A percentile compares a stretch with the other conserved stretches of the same genome.
These are phyloP conservation scores for Oreotrochilus melanogaster DNA, from an alignment of 2,113 vertebrate genomes.

Conservation along the genomic window DNA sequence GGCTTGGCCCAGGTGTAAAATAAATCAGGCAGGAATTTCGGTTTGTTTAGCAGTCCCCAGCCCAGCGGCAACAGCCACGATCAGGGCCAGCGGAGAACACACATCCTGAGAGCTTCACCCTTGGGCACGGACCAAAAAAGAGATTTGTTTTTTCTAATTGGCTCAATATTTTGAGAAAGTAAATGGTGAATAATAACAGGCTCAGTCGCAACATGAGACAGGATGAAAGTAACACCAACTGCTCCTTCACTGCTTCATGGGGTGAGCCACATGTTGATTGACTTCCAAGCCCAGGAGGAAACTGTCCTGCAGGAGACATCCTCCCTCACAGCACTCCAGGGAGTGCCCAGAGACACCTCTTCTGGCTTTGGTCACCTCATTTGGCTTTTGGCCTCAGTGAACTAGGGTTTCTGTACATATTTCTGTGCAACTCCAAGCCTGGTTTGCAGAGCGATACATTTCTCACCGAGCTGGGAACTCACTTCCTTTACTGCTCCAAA, in stretches of 20 bases:
- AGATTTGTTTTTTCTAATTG: slow-evolving; percentile 62
- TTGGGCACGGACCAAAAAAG: slow-evolving; percentile 19
- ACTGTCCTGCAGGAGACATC: not conserved
- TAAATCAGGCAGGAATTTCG: slow-evolving; percentile 27
- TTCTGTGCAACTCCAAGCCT: not conserved
- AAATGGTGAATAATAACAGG: slow-evolving; percentile 58
- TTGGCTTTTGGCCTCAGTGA: not conserved
- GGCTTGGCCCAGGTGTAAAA: not conserved
- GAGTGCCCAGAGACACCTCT: not conserved
- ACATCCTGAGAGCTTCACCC: slow-evolving; percentile 22
- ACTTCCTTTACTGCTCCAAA: slow-evolving; percentile 16
- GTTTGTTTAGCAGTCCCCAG: not conserved
- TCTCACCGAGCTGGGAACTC: not conserved
- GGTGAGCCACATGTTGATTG: not conserved
- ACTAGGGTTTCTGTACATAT: not conserved
- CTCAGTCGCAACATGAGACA: slow-evolving; percentile 24
- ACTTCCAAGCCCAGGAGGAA: slow-evolving; percentile 21
- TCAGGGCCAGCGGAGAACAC: slow-evolving; percentile 20
- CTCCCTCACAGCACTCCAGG: not conserved
- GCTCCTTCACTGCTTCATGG: not conserved
- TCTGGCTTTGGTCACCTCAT: slow-evolving; percentile 21
- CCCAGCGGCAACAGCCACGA: not conserved
- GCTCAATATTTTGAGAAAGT: slow-evolving; percentile 63
- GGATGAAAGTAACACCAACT: slow-evolving; percentile 36
- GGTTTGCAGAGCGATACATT: not conserved